Evolutionary conservation across 2,888 invertebrate species (phyloP), one percentile per base, ranked within the genome.

Genomic region (Cheilosia pagana): DNA sequence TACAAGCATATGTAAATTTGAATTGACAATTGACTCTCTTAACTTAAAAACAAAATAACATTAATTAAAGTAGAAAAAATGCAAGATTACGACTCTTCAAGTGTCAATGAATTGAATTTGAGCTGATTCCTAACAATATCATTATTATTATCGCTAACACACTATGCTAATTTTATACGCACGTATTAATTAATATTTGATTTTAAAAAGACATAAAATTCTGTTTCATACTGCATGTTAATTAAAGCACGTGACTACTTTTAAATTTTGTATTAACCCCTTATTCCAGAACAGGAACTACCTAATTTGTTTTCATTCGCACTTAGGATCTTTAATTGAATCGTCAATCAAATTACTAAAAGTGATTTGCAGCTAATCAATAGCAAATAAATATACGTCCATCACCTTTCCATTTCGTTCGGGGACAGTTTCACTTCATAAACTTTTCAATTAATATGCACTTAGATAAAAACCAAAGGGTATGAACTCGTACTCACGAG

Each of bases 271-370:
- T 39, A 52, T 52, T 43, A 50, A 55, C 19, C 35, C 23, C 35
- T 41, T 23, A n/a, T 57, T 52, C 4, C 4, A 19, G 4, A 62
- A 62, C 48, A 16, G 16, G 19, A 55, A 63, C 28, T 21, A 3
- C 39, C 43, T 59, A 16, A 65, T 50, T 21, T 12, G 14, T 50
- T 50, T 12, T 43, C 43, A 23, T 65, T 59, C 59, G 35, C 57
- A 65, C 43, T 72, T 35, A 48, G 50, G 57, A 35, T 53, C 35
- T 71, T 78, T 63, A 71, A 78, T 79, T 60, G 19, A 65, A 60
- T 62, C 67, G 67, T 74, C 74, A 81, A 74, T 81, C 79, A 72
- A 39, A 16, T 53, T 62, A 45, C n/a, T 28, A 28, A 35, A 31
- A n/a, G 41, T 31, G 43, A 45, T 45, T 45, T 45, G 7, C 16